Conservation (phyloP, 2,113 vertebrate species). For the Hystrix brachyura region DNA sequence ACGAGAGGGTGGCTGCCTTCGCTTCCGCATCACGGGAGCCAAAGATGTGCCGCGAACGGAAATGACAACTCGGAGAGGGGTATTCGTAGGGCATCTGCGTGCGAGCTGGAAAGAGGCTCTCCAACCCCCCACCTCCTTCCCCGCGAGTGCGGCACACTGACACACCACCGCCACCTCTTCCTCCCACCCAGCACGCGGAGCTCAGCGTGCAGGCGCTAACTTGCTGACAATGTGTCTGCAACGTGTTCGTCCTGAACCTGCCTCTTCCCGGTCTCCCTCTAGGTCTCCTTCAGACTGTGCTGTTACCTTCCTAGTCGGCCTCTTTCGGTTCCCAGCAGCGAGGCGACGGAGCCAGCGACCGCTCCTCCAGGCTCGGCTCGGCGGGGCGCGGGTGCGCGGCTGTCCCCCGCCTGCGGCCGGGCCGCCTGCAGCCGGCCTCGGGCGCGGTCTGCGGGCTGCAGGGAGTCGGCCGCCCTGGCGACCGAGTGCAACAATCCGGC, state of each 20-base stretch:
- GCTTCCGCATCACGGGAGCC: neutral
- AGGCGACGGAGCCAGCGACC: neutral
- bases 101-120: neutral
- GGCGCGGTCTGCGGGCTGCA: neutral
- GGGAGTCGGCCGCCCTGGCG: conserved; percentile 57
- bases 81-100: conserved; percentile 17
- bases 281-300: neutral
- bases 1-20: conserved; percentile 1
- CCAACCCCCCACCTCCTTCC: neutral
- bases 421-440: neutral
- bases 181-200: neutral
- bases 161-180: neutral
- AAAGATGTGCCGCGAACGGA: conserved; percentile 69
- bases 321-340: neutral
- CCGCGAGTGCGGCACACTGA: neutral
- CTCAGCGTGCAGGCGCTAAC: conserved; percentile 59
- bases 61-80: conserved; percentile 69
- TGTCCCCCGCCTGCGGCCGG: neutral
- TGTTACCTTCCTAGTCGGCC: conserved; percentile 56
- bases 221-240: conserved; percentile 62
- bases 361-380: neutral
- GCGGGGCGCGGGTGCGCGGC: neutral
- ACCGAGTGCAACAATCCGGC: conserved; percentile 70
- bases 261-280: neutral
- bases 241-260: neutral